phyloP scores from a whole-genome alignment of 2,113 vertebrate species.

The Maccullochella peelii region DNA sequence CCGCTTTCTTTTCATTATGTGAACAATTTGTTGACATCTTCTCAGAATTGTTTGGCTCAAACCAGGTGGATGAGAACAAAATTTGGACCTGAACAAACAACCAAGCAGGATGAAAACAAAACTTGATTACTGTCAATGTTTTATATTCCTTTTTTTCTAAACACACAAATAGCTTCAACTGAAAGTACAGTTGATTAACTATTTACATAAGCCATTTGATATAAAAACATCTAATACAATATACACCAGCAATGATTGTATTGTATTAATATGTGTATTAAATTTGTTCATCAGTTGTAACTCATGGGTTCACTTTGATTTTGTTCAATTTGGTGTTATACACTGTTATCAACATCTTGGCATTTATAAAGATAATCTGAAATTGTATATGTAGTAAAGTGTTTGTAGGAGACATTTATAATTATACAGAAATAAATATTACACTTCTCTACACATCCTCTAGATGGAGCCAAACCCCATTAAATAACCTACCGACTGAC shows the following conservation, averaged over 20 bases:
- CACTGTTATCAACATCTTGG: neutral
- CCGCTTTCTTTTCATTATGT: neutral
- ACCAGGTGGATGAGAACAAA: neutral
- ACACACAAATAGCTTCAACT: neutral
- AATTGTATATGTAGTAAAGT: neutral
- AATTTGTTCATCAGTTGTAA: neutral
- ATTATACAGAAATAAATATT: too few relatives aligned
- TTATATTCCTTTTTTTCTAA: neutral
- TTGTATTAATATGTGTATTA: neutral
- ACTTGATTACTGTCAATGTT: too few relatives aligned
- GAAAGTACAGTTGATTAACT: neutral
- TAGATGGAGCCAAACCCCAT: slow-evolving; percentile 72
- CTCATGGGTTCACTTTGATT: neutral
- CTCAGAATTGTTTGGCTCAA: neutral
- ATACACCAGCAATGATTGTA: neutral
- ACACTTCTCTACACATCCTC: slow-evolving; percentile 27
- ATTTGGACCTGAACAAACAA: neutral
- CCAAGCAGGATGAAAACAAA: neutral
- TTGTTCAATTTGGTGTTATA: neutral
- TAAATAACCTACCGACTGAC: neutral
- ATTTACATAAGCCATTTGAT: neutral
- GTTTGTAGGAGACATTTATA: neutral
- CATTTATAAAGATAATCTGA: neutral
- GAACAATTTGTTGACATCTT: neutral
- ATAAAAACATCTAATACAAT: neutral